Base-by-base conservation (phyloP, 2,113 vertebrate genomes). In the Hemibagrus wyckioides region DNA sequence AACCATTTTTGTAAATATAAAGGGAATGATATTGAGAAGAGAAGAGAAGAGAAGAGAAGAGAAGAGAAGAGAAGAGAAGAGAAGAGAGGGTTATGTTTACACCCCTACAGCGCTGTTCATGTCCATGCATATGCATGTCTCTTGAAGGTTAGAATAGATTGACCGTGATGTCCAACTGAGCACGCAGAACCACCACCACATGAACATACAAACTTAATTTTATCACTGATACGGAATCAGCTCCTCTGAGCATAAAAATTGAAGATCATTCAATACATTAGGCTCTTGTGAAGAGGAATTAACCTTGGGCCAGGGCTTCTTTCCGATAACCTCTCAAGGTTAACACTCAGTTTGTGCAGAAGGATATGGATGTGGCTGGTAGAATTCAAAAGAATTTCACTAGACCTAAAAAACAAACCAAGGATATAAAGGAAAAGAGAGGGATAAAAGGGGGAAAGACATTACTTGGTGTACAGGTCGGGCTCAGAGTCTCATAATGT, bases 351-450 rank as follows among this genome's bases (percentile, higher is more conserved):
- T 71, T 87, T 44, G 71, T 67, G 50, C 81, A 83, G 80, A 80
- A 82, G 73, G 81, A 84, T 63, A 39, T 81, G 57, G 63, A 8
- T 80, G 87, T 87, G 86, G 79, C 82, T 87, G 25, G 17, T 61
- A 41, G 63, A 56, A 79, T 88, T 80, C 67, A 89, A 90, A 93
- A 94, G 94, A 93, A 93, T 93, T 92, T 21, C 48, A 83, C 87
- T 86, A 91, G 90, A 85, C 86, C 28, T 76, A 90, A 84, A n/a
- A 82, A 75, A 67, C 61, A 65, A 63, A 44, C 3, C 48, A 14
- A 39, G 85, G 30, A 75, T 71, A 33, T 50, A 59, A 69, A 56
- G 14, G 14, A 33, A 30, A 13, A 17, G 6, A 52, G 13, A 50
- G 7, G 2, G n/a, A 85, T 6, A 84, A 50, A n/a, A 83, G 61